These are phyloP conservation scores for Grammomys surdaster DNA, from an alignment of 2,113 vertebrate genomes.

Conservation along the genomic window DNA sequence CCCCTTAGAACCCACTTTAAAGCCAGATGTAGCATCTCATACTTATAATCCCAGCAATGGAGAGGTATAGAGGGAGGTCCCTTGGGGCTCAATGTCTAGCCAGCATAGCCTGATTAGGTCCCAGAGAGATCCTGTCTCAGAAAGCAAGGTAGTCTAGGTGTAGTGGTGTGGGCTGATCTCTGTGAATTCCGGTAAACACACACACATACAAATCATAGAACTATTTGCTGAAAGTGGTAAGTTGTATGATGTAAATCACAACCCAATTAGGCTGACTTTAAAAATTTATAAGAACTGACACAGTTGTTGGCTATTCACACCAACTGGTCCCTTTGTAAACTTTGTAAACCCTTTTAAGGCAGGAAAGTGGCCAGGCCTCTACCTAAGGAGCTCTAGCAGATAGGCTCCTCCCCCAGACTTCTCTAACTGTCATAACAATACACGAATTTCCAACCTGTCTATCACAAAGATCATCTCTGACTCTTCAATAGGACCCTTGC, in stretches of 20 bases:
- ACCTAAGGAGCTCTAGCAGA: no score
- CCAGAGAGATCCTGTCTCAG: not conserved
- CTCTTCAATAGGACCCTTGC: no score
- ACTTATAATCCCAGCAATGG: not conserved
- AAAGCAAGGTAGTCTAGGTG: not conserved
- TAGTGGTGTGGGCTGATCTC: not conserved
- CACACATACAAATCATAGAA: not conserved
- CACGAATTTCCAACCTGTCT: no score
- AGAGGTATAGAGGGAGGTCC: no score
- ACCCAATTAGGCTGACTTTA: conserved; percentile 9
- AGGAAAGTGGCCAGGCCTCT: no score
- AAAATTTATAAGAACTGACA: not conserved
- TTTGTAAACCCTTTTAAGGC: no score
- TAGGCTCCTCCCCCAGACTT: no score
- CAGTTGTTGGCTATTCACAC: no score
- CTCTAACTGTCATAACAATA: no score
- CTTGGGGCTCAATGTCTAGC: not conserved
- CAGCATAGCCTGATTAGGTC: not conserved
- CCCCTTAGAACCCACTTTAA: not conserved
- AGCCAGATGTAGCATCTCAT: not conserved
- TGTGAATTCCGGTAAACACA: not conserved
- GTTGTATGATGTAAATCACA: conserved; percentile 17
- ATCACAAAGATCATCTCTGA: no score
- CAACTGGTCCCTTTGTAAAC: no score
- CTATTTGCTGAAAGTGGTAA: not conserved